Conservation (phyloP, 2,113 vertebrate genomes). For the Cyanoliseus patagonus region DNA sequence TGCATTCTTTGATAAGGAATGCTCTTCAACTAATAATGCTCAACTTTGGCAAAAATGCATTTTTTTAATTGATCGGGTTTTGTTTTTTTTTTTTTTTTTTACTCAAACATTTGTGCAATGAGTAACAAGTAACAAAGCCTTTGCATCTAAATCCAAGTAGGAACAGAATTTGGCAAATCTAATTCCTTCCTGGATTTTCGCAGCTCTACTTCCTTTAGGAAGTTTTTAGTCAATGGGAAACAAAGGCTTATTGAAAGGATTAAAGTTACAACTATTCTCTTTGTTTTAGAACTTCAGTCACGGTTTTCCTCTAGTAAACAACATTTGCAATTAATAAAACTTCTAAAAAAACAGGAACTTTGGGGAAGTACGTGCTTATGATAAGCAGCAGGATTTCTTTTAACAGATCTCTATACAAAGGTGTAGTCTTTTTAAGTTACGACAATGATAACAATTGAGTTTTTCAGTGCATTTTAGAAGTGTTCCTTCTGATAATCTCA, state of each 20-base stretch:
- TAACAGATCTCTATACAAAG: conserved; percentile 66
- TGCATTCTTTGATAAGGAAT: not conserved
- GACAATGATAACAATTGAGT: conserved; percentile 46
- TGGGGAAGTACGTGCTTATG: conserved; percentile 73
- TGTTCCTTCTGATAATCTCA: conserved; percentile 56
- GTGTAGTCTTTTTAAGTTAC: conserved; percentile 66
- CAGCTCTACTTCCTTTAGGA: conserved; percentile 85
- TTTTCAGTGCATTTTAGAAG: conserved; percentile 65
- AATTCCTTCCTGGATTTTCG: conserved; percentile 80
- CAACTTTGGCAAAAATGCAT: not conserved
- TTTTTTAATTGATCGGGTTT: not conserved
- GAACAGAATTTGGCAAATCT: conserved; percentile 72
- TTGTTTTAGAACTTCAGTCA: conserved; percentile 78
- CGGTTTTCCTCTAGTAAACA: conserved; percentile 78
- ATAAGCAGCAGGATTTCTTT: conserved; percentile 77
- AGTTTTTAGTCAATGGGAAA: conserved; percentile 89
- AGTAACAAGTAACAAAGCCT: conserved; percentile 60
- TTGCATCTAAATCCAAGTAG: conserved; percentile 56
- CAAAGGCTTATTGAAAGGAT: conserved; percentile 86
- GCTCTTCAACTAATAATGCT: conserved; percentile 43
- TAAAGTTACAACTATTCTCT: conserved; percentile 76
- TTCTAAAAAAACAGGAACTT: conserved; percentile 82
- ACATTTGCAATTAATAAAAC: conserved; percentile 78
- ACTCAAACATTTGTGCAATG: conserved; percentile 24
- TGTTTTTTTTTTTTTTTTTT: not conserved